Evolutionary conservation across 2,888 invertebrate genomes (phyloP), one percentile per base, ranked within the genome.

Genomic region (Myopa tessellatipennis): DNA sequence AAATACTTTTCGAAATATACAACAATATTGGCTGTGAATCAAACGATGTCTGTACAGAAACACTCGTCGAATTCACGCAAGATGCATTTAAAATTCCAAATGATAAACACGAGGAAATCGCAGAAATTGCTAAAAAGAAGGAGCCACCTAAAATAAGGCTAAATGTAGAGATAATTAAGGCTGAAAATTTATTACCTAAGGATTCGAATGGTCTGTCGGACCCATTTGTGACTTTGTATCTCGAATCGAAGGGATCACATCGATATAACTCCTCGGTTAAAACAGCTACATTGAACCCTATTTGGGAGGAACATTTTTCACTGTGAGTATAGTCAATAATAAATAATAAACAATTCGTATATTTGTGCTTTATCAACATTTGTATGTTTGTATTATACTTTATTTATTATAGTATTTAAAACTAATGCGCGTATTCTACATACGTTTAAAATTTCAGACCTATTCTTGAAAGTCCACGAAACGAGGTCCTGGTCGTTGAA

Each of bases 301-400:
- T 93, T 18, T 99, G 99, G 99, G 98, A 98, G 88, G 99, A 99
- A 90, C 96, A 97, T 90, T 99, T 99, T 90, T 95, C 97, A 86
- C 92, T 99, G 87, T 88, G 77, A 83, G 85, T 82, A 58, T 7
- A 38, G n/a, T 55, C 45, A 45, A 8, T 45, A 45, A 45, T 45
- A 10, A 10, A 10, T 10, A 10, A 38, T 38, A 68, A 36, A 65
- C 14, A 36, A 36, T 65, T 12, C 12, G 12, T 65, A 26, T 36
- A 26, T 65, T 14, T 65, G 3, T 65, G 40, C 16, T 40, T 40
- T 38, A 34, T 7, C 16, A 55, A 36, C 34, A n/a, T 14, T 16
- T 38, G 55, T 55, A 71, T 34, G 34, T 55, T n/a, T 26, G 34
- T 18, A n/a, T n/a, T 26, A 34, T 18, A n/a, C 7, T 16, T 10